Base-by-base conservation (phyloP, 2,113 vertebrate genomes). In the Upupa epops region DNA sequence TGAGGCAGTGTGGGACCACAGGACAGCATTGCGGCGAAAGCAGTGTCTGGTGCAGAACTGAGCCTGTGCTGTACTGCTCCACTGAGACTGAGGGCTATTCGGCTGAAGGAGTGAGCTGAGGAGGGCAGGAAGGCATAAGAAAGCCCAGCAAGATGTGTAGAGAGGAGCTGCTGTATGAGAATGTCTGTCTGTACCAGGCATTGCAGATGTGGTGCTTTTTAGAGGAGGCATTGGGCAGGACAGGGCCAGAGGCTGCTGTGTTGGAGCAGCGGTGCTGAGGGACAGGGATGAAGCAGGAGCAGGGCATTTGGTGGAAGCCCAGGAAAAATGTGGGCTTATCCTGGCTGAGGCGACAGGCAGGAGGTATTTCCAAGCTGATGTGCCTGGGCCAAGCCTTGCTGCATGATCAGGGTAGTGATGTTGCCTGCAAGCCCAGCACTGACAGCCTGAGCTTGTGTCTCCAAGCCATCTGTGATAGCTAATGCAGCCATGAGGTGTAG, bases 401-500 rank as follows among this genome's bases (percentile, higher is more conserved):
- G 63, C 32, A 1, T 32, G 42, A 13, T 78, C 51, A 58, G 55
- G 92, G 63, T 83, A 90, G 55, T 1, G 2, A 8, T 45, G 80
- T 51, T 28, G 17, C 89, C 82, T 93, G 71, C 40, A 28, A 95
- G 94, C 77, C 60, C 78, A 31, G 78, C 74, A 28, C 51, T 92
- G 92, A 89, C 83, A 93, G 91, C 80, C 55, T 8, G 9, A 72
- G 94, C 92, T 56, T 36, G 52, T 93, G 84, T 90, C 90, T 75
- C 84, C 86, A 82, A 84, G 32, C 89, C 29, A 9, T 15, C 40
- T 42, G 40, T 32, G 36, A 40, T 8, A 66, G 85, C 64, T 73
- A 82, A 89, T 48, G 81, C 91, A 94, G 91, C 94, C 92, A 95
- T 87, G 94, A 95, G 94, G 93, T 96, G 88, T 95, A 94, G 94